Percentiles rank a stretch among this genome's conserved stretches.
These are phyloP conservation scores for Ophioninae sp. DNA, from an alignment of 2,888 invertebrate genomes.

Conservation along the genomic window DNA sequence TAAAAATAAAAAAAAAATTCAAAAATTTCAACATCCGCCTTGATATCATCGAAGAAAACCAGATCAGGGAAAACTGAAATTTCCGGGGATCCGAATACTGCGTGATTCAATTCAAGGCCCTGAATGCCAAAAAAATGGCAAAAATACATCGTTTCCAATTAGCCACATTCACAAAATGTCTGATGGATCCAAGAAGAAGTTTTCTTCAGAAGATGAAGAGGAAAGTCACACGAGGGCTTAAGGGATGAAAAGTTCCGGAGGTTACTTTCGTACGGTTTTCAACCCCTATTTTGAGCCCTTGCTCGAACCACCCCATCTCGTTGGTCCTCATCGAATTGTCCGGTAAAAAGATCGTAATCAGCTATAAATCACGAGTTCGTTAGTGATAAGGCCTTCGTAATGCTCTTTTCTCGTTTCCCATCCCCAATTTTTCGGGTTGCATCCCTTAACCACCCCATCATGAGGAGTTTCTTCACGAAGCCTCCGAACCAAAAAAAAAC, in stretches of 20 bases:
- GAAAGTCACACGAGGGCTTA: neutral
- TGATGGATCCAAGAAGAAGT: constrained; percentile 19
- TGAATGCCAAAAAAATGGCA: neutral
- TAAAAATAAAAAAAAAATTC: too few species aligned
- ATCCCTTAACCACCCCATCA: constrained; percentile 23
- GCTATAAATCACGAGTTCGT: constrained; percentile 62
- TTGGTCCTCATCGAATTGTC: constrained; percentile 19
- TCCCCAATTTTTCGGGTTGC: constrained; percentile 7
- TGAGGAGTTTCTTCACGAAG: constrained; percentile 47
- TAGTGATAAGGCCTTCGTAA: constrained; percentile 55
- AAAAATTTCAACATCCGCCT: too few species aligned
- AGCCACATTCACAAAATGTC: neutral
- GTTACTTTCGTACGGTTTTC: neutral
- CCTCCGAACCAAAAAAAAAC: too few species aligned
- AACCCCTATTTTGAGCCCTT: neutral
- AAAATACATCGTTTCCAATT: constrained; percentile 7
- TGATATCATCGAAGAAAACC: too few species aligned
- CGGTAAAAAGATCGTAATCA: constrained; percentile 29
- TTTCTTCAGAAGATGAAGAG: neutral
- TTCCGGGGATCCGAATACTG: too few species aligned
- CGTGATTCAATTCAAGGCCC: too few species aligned
- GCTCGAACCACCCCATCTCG: constrained; percentile 2
- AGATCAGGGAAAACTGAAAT: too few species aligned
- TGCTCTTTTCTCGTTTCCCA: constrained; percentile 30
- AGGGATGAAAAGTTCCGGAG: neutral